Evolutionary conservation across 2,797 vertebrate species (phyloP), one percentile per base, ranked within the genome.

Genomic region (Takifugu ocellatus): DNA sequence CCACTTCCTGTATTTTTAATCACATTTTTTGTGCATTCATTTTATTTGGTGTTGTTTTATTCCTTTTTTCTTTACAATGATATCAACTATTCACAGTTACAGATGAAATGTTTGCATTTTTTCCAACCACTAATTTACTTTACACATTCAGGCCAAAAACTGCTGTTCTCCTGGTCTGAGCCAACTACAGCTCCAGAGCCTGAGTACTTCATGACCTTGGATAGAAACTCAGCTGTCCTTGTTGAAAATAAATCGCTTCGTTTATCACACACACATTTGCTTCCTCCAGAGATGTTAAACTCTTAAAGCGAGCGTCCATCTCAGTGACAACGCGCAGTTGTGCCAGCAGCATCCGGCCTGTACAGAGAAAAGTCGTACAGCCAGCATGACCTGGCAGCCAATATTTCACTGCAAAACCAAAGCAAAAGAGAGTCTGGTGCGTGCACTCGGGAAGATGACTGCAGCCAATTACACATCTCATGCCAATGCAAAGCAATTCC

Each of bases 311-410:
- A 33, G 31, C 49, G 2, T 53, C 36, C 36, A 39, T 39, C 27
- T 63, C 47, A 56, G 49, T 62, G 33, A 4, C 48, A 25, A 54
- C 36, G 45, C 55, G 27, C 5, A 0, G 17, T 8, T 25, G 10
- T 31, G 42, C 21, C 21, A 49, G 56, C 29, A 16, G 54, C 21
- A 44, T 21, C 49, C 44, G 61, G 56, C 48, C 56, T 31, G 25
- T 58, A 42, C 58, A 51, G 54, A 47, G 39, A 59, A 21, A 21
- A 21, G 21, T 63, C 26, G 1, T 15, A 44, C 57, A 70, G 70
- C 87, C 87, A 89, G 84, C 78, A 82, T 43, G 49, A 68, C 42
- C 60, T 63, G 71, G 67, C 80, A 68, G 71, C 64, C 52, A 10
- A 25, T 66, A 61, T 68, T 86, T 68, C 65, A 87, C 71, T 44